Evolutionary conservation across 2,113 vertebrate species (phyloP).

Genomic region (Leptocoma aspasia): DNA sequence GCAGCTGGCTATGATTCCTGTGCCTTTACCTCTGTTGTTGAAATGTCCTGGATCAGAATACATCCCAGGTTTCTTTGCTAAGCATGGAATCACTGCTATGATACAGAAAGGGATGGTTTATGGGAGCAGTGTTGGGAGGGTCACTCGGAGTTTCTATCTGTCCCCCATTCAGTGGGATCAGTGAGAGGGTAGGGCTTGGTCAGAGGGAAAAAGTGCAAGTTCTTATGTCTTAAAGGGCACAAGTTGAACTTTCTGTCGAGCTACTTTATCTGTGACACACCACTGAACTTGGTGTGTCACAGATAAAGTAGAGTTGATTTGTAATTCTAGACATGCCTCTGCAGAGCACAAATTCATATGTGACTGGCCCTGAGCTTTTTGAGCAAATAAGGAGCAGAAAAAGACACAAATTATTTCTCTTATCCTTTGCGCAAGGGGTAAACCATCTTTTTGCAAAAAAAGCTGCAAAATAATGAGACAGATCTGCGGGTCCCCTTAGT

Average conservation of each 20-base stretch:
- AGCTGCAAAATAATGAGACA: neutral
- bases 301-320: neutral
- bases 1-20: neutral
- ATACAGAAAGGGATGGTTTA: neutral
- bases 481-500: neutral
- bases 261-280: no score
- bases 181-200: neutral
- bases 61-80: neutral
- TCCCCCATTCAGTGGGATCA: neutral
- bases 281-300: neutral
- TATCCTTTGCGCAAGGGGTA: neutral
- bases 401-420: fast-evolving
- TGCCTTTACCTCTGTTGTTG: neutral
- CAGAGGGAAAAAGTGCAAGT: neutral
- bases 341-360: neutral
- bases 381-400: neutral
- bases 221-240: neutral
- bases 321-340: neutral
- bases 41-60: neutral
- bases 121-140: neutral
- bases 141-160: neutral
- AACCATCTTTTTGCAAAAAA: neutral
- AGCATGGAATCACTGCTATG: fast-evolving
- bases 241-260: neutral
- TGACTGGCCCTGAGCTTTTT: neutral